Evolutionary conservation across 2,797 vertebrate genomes (phyloP), one percentile per base, ranked within the genome.

Genomic region (Eulemur coronatus): DNA sequence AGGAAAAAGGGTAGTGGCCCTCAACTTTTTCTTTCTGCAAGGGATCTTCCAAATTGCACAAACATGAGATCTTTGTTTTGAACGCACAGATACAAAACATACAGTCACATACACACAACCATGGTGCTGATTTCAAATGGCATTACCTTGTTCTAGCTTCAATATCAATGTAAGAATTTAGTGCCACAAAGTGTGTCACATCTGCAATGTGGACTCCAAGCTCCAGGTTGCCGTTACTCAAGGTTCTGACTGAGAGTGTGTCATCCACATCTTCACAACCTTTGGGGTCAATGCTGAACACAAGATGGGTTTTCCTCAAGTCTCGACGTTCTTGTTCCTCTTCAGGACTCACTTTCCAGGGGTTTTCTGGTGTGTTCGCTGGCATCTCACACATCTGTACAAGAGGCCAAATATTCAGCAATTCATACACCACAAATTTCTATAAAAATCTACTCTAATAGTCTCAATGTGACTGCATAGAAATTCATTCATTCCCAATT

Each of bases 211-310:
- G 99, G 35, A 99, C 99, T 0, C 99, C 99, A 2, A 99, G 99
- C 98, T 99, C 99, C 14, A 99, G 98, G 78, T 97, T 97, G 15
- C 99, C 99, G 0, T 96, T 98, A 0, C 97, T 97, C 11, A 99
- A 98, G 35, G 94, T 69, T 35, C 99, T 98, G 46, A 99, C 96
- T 0, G 99, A 99, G 30, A 99, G 98, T 0, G 99, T 97, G 43
- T 99, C 99, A 12, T 99, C 99, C 67, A 99, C 99, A 15, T 99
- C 99, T 98, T 99, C 99, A 0, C 99, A 99, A 97, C 99, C 99
- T 85, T 89, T 98, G 0, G 99, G 99, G 98, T 99, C 99, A n/a
- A 99, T 99, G 98, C 99, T 99, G 98, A 99, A 99, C 84, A 99
- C 99, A 93, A 99, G 98, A 96, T 99, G 99, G 0, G 98, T 99